Evolutionary conservation across 2,888 invertebrate species (phyloP).

Genomic region (Flexamia atlantica): DNA sequence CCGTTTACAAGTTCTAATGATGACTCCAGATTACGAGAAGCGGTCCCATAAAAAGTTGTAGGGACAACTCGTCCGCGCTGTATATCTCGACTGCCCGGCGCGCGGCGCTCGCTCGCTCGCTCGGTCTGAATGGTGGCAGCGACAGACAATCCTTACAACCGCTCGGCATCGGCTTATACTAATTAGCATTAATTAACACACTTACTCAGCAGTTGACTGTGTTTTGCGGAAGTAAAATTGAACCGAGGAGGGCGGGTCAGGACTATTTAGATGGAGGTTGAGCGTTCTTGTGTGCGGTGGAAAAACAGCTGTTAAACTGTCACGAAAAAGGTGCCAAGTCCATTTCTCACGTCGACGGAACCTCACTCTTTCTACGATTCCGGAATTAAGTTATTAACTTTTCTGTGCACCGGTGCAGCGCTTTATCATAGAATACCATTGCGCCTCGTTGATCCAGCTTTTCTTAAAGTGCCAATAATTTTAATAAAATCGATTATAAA

Average conservation of each 20-base stretch:
- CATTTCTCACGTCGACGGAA: not conserved
- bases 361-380: slow-evolving; percentile 1
- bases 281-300: not conserved
- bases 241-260: not conserved
- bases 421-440: not conserved
- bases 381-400: slow-evolving; percentile 31
- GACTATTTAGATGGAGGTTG: not conserved
- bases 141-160: not conserved
- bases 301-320: not conserved
- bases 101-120: no score
- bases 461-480: no score
- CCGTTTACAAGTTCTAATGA: no score
- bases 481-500: no score
- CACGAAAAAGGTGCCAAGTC: not conserved
- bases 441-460: no score
- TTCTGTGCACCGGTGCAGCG: not conserved
- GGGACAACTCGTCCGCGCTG: no score
- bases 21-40: no score
- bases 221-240: slow-evolving; percentile 23
- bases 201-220: not conserved
- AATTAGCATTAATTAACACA: slow-evolving; percentile 38
- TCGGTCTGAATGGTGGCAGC: no score
- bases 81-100: no score
- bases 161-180: not conserved
- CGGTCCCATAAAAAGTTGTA: no score